Evolutionary conservation across 2,888 invertebrate genomes (phyloP), one percentile per base, ranked within the genome.

Genomic region (Campoletis raptor): DNA sequence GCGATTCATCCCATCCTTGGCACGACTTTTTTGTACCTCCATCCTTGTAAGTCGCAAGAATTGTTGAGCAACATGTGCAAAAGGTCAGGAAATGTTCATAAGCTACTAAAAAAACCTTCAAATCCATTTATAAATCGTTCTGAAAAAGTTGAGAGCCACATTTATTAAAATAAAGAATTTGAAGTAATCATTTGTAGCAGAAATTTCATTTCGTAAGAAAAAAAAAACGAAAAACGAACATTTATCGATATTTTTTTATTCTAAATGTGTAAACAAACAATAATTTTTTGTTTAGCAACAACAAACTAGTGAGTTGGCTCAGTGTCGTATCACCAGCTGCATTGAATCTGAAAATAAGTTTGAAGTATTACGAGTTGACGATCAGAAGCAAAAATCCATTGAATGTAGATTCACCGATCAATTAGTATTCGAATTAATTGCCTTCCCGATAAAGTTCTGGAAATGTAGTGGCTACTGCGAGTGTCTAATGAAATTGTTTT

Each of bases 251-350:
- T 24, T 57, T 57, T 61, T 12, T 5, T 5, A 6, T 30, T 30
- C 0, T 0, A 30, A 61, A 61, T 15, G 30, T 15, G 15, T 15
- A 15, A 12, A 30, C 15, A 30, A 5, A 30, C 78, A 45, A 24
- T 7, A 0, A 40, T 61, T 79, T 15, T 7, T 36, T 40, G 90
- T 92, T 83, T 88, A 94, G 94, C 85, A 91, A 92, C 67, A 94
- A 94, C 85, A 92, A 92, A 89, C 86, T 94, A 78, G 92, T 94
- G 72, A 94, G 94, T 70, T 94, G 94, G 94, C 84, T 94, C 67
- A 94, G 94, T 81, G 88, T 89, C 18, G 90, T 93, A 18, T 92
- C 92, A 4, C 88, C 92, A 12, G 91, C 91, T 18, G 93, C 93
- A 0, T 87, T 94, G 40, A 90, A 90, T 61, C 88, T 94, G 24